A percentile compares a stretch with the other conserved stretches of the same genome.
phyloP scores from a whole-genome alignment of 2,888 invertebrate species.

The Melitaea athalia region DNA sequence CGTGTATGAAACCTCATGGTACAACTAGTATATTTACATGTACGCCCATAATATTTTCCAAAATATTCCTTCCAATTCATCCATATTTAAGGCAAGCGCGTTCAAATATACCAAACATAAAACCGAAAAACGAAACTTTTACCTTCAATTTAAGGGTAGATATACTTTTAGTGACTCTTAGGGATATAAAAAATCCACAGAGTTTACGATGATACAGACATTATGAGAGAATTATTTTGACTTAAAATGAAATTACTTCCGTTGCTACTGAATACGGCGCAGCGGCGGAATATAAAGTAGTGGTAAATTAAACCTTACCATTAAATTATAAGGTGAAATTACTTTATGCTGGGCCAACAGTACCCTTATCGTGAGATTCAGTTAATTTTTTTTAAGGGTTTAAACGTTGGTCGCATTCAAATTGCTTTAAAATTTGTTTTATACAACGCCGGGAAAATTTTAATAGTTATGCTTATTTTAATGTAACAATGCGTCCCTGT shows the following conservation, averaged over 20 bases:
- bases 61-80: no score
- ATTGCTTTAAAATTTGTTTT: slow-evolving; percentile 13
- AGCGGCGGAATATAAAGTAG: slow-evolving; percentile 57
- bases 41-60: no score
- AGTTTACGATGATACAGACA: slow-evolving; percentile 61
- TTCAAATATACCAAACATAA: no score
- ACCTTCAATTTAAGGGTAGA: no score
- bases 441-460: neutral
- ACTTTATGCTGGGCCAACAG: slow-evolving; percentile 40
- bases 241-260: slow-evolving; percentile 65
- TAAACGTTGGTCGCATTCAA: slow-evolving; percentile 23
- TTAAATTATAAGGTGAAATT: slow-evolving; percentile 48
- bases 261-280: slow-evolving; percentile 37
- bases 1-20: no score
- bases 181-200: slow-evolving; percentile 1
- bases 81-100: no score
- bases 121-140: no score
- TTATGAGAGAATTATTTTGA: slow-evolving; percentile 62
- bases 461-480: neutral
- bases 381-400: slow-evolving; percentile 27
- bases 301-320: slow-evolving; percentile 49
- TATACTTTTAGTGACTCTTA: neutral
- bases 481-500: neutral
- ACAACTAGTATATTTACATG: no score
- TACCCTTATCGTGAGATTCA: slow-evolving; percentile 28